phyloP scores from a whole-genome alignment of 2,113 vertebrate genomes.

The Acanthisitta chloris region DNA sequence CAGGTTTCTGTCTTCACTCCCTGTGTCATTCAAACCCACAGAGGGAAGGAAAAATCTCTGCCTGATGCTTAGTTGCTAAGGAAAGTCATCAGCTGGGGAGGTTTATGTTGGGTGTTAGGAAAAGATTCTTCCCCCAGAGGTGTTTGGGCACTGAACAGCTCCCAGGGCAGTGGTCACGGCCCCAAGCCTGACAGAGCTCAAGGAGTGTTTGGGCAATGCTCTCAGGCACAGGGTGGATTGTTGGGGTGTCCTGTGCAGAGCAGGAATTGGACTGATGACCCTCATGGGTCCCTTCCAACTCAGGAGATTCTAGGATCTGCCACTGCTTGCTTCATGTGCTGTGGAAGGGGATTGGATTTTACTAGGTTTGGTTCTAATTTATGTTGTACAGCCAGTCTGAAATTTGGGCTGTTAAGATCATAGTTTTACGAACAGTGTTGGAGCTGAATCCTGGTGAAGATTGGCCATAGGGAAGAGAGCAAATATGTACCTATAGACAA shows the following conservation, averaged over 20 bases:
- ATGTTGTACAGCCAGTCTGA: not conserved
- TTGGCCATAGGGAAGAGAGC: not conserved
- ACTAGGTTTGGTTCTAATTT: not conserved
- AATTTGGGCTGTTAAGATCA: not conserved
- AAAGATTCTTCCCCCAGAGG: not conserved
- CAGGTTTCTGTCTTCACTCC: not conserved
- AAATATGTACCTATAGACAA: not conserved
- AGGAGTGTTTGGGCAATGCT: not conserved
- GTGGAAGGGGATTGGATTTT: not conserved
- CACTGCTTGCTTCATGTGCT: not conserved
- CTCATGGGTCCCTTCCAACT: fast-evolving
- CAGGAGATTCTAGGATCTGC: not conserved
- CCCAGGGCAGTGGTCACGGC: not conserved
- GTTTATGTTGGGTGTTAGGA: fast-evolving
- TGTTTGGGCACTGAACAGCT: not conserved
- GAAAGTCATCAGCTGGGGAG: not conserved
- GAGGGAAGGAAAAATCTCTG: not conserved
- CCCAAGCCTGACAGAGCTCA: not conserved
- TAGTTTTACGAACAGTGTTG: not conserved
- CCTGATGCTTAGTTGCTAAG: not conserved
- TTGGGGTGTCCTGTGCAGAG: not conserved
- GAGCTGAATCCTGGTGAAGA: not conserved
- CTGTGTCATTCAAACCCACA: fast-evolving
- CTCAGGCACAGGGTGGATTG: not conserved
- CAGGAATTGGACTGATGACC: fast-evolving